Evolutionary conservation across 2,888 invertebrate genomes (phyloP).

Genomic region (Hypomecis atomaria): DNA sequence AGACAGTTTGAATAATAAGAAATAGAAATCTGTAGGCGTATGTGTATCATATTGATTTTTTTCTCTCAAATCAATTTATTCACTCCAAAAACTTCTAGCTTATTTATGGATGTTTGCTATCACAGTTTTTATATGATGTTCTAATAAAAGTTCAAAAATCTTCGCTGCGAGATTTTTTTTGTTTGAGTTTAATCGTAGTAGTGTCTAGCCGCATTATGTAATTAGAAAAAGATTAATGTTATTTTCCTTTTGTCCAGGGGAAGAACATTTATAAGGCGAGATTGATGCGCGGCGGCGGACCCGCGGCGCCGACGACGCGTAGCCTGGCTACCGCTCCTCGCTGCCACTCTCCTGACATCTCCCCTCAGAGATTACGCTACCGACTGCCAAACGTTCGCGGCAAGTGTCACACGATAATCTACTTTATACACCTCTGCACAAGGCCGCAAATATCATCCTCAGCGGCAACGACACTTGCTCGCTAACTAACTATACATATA

Average conservation of each 20-base stretch:
- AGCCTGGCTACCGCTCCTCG: conserved; percentile 37
- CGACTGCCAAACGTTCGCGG: conserved; percentile 24
- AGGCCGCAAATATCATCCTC: neutral
- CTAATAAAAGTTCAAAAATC: too few relatives aligned
- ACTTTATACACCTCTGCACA: neutral
- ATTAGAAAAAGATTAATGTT: too few relatives aligned
- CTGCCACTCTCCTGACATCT: conserved; percentile 43
- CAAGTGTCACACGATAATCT: conserved; percentile 14
- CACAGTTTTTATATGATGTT: too few relatives aligned
- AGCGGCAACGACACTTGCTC: conserved; percentile 1
- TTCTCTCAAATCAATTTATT: too few relatives aligned
- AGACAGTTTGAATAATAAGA: too few relatives aligned
- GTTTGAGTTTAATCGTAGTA: too few relatives aligned
- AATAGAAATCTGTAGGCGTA: too few relatives aligned
- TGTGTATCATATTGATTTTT: too few relatives aligned
- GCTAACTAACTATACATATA: conserved; percentile 6
- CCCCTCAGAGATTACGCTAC: conserved; percentile 22
- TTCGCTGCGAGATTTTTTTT: too few relatives aligned
- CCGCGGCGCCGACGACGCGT: conserved; percentile 56
- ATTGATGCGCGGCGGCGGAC: conserved; percentile 86
- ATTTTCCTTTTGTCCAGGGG: conserved; percentile 85
- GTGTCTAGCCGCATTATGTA: too few relatives aligned
- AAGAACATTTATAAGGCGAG: conserved; percentile 93
- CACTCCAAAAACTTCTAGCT: too few relatives aligned
- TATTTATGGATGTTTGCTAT: too few relatives aligned